Conservation (phyloP, 1,140 invertebrate species). For the Dreissena polymorpha region DNA sequence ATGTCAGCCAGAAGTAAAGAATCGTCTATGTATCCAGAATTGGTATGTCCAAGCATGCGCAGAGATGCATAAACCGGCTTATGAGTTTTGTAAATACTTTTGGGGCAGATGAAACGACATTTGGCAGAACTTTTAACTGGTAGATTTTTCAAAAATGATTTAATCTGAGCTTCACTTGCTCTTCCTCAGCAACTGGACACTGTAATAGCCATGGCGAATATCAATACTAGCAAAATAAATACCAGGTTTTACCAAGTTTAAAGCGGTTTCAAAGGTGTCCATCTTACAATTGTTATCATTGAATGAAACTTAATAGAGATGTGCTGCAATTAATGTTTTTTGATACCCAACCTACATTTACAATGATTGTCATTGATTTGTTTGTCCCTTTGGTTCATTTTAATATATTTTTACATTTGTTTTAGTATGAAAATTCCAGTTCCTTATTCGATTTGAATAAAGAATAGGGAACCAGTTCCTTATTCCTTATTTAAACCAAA, state of each 20-base stretch:
- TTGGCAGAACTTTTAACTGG: constrained; percentile 11
- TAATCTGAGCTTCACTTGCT: constrained; percentile 8
- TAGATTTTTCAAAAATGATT: constrained; percentile 27
- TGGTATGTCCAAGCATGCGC: constrained; percentile 27
- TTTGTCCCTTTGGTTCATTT: too few species aligned
- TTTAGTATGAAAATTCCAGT: too few species aligned
- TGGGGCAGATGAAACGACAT: constrained; percentile 20
- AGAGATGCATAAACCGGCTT: constrained; percentile 49
- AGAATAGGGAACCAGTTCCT: too few species aligned
- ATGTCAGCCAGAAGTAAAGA: constrained; percentile 27
- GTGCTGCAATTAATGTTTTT: too few species aligned
- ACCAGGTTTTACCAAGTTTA: constrained; percentile 9
- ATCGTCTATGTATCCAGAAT: constrained; percentile 29
- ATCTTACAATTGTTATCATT: constrained; percentile 37
- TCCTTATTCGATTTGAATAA: too few species aligned
- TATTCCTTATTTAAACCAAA: too few species aligned
- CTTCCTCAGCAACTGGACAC: background rate
- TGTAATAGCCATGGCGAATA: constrained; percentile 58
- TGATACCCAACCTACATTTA: too few species aligned
- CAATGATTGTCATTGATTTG: too few species aligned
- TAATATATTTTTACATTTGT: too few species aligned
- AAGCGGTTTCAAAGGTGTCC: constrained; percentile 25
- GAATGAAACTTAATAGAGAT: too few species aligned
- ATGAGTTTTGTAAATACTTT: constrained; percentile 24
- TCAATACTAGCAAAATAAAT: constrained; percentile 54